Evolutionary conservation across 2,113 vertebrate genomes (phyloP).

Genomic region (Eira barbara): DNA sequence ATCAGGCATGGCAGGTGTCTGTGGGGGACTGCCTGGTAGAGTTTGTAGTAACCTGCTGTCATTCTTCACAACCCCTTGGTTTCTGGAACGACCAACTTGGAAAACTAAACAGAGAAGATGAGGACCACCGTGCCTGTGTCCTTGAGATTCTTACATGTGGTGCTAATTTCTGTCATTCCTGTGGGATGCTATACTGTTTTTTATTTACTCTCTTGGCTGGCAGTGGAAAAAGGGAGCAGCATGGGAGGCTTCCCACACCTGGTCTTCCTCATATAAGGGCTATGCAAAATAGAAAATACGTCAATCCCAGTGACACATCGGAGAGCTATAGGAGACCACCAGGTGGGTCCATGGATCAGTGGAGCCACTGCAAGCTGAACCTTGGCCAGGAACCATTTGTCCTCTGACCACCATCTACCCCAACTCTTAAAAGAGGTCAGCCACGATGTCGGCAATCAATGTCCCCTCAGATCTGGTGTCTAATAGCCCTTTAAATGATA

Average conservation of each 20-base stretch:
- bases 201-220: not conserved
- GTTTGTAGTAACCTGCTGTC: not conserved
- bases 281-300: not conserved
- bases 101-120: not conserved
- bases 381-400: not conserved
- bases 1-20: not conserved
- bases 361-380: not conserved
- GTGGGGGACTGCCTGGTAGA: not conserved
- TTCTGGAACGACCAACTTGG: not conserved
- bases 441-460: too few relatives aligned
- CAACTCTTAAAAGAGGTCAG: not conserved
- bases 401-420: too few relatives aligned
- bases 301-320: too few relatives aligned
- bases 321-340: not conserved
- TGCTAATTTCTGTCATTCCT: not conserved
- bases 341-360: not conserved
- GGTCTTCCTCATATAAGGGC: not conserved
- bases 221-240: too few relatives aligned
- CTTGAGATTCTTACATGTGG: not conserved
- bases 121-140: not conserved
- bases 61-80: not conserved
- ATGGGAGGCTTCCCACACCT: not conserved
- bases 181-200: not conserved
- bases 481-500: not conserved
- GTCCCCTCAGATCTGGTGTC: not conserved